Conservation (phyloP, 2,888 invertebrate species). For the Clitarchus hookeri region DNA sequence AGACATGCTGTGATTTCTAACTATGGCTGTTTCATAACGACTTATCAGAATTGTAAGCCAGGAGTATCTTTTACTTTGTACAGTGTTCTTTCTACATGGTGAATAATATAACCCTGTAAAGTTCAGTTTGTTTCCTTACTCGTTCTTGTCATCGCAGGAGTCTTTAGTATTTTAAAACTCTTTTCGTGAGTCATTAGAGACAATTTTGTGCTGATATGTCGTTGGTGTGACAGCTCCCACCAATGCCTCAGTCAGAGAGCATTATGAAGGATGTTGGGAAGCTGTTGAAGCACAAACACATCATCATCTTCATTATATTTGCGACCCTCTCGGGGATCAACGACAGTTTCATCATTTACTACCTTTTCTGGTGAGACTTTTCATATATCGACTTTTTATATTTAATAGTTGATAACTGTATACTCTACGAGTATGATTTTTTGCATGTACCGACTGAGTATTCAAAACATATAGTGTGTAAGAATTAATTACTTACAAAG, state of each 20-base stretch:
- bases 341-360: constrained; percentile 81
- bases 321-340: constrained; percentile 76
- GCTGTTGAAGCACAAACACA: constrained; percentile 66
- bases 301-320: constrained; percentile 71
- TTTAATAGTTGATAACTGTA: no score
- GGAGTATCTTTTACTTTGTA: no score
- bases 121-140: background rate
- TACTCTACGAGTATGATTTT: no score
- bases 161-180: background rate
- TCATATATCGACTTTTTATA: background rate
- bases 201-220: background rate
- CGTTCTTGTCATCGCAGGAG: background rate
- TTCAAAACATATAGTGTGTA: no score
- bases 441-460: no score
- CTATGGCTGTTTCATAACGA: no score
- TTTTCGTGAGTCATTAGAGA: background rate
- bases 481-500: no score
- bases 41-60: no score
- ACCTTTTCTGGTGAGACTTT: constrained; percentile 72
- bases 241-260: constrained; percentile 67
- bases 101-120: no score
- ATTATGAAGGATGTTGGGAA: constrained; percentile 69
- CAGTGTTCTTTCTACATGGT: no score
- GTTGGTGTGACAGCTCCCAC: constrained; percentile 62
- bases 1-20: no score